Conservation (phyloP, 35 echinoderm and acorn worm species). For the Ophioderma brevispina region DNA sequence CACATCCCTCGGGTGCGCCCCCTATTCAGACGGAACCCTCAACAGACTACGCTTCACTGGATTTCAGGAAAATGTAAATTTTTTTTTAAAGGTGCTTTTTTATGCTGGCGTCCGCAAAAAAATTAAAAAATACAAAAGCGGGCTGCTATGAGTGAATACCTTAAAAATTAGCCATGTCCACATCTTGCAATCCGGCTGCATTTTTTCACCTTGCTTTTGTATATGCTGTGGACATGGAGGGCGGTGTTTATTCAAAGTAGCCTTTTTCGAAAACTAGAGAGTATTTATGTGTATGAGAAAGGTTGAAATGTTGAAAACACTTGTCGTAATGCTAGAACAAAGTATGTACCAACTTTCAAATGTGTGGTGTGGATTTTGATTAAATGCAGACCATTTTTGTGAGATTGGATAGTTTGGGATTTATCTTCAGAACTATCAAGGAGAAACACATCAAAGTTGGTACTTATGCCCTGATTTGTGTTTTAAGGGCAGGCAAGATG, state of each 20-base stretch:
- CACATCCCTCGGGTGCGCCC: background rate
- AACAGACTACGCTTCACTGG: background rate
- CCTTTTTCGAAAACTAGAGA: background rate
- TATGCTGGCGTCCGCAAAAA: constrained; percentile 9
- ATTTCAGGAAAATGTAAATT: constrained; percentile 3
- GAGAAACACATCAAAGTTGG: background rate
- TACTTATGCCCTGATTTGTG: background rate
- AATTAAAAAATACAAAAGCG: background rate
- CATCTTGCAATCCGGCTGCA: background rate
- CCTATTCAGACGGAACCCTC: background rate
- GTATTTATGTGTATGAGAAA: background rate
- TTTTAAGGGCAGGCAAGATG: background rate
- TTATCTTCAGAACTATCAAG: background rate
- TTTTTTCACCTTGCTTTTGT: constrained; percentile 8
- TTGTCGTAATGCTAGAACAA: background rate
- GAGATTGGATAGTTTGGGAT: background rate
- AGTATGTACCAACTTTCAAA: background rate
- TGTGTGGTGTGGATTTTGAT: background rate
- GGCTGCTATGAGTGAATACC: background rate
- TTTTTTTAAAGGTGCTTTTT: background rate
- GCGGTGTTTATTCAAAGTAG: background rate
- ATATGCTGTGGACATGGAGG: background rate
- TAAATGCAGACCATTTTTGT: background rate
- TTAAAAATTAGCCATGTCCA: background rate
- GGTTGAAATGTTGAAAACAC: background rate